A percentile compares a stretch with the other conserved stretches of the same genome.
phyloP scores from a whole-genome alignment of 2,888 invertebrate species.

The Steromphala cineraria region DNA sequence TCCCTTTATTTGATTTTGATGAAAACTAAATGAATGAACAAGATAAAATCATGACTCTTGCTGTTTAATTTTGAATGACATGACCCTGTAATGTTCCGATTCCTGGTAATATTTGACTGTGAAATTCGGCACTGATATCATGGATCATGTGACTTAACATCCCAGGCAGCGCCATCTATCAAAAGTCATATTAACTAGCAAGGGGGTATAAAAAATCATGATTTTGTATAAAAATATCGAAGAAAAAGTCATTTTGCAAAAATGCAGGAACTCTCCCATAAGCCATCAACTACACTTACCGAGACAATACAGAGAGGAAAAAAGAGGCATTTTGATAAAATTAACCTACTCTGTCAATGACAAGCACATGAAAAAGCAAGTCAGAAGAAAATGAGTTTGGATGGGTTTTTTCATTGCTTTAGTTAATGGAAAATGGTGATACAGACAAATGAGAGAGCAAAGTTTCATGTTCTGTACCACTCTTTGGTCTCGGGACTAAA shows the following conservation, averaged over 20 bases:
- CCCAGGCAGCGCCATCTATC: neutral
- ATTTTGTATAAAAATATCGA: neutral
- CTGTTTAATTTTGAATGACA: neutral
- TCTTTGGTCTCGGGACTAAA: too few species aligned
- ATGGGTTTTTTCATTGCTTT: too few species aligned
- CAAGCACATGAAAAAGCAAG: neutral
- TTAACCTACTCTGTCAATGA: neutral
- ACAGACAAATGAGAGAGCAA: too few species aligned
- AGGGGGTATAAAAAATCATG: neutral
- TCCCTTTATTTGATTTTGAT: neutral
- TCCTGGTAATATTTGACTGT: neutral
- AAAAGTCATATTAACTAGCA: neutral
- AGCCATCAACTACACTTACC: neutral
- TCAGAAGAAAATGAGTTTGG: too few species aligned
- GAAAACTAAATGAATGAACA: neutral
- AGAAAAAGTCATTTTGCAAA: neutral
- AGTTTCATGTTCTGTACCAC: too few species aligned
- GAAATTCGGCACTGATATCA: neutral
- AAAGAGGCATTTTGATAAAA: neutral
- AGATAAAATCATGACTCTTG: neutral
- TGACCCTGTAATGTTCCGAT: neutral
- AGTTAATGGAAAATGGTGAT: too few species aligned
- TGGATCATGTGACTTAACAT: neutral
- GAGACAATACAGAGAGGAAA: neutral
- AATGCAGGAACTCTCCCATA: neutral